Evolutionary conservation across 2,888 invertebrate species (phyloP).

Genomic region (Entomobrya proxima): DNA sequence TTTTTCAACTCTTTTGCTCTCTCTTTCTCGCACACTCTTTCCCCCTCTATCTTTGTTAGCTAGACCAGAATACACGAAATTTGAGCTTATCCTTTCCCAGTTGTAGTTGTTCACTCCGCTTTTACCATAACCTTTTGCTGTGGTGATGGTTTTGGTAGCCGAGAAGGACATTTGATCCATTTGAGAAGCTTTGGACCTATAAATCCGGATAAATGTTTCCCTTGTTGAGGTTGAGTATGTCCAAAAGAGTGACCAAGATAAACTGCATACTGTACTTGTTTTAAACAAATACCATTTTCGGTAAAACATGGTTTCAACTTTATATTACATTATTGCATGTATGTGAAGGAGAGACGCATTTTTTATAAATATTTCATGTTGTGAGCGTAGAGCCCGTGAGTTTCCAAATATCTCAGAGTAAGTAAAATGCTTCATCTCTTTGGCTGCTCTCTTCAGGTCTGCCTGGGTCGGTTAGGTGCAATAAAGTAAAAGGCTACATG

Average conservation of each 20-base stretch:
- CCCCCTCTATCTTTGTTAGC: not conserved
- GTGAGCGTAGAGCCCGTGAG: not conserved
- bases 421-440: not conserved
- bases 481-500: constrained; percentile 12
- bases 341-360: not conserved
- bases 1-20: not conserved
- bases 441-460: not conserved
- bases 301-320: not conserved
- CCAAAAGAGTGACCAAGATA: constrained; percentile 58
- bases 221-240: constrained; percentile 58
- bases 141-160: not conserved
- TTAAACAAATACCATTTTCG: constrained; percentile 37
- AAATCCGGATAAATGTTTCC: constrained; percentile 64
- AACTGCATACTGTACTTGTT: constrained; percentile 47
- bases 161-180: constrained; percentile 45
- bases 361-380: not conserved
- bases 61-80: not conserved
- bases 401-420: not conserved
- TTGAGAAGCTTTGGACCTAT: constrained; percentile 57
- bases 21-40: not conserved
- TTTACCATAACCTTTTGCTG: not conserved
- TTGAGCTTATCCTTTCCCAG: not conserved
- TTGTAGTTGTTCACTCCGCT: not conserved
- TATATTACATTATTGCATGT: not conserved
- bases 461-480: not conserved